phyloP scores from a whole-genome alignment of 2,888 invertebrate species.

The Drosophila conformis region DNA sequence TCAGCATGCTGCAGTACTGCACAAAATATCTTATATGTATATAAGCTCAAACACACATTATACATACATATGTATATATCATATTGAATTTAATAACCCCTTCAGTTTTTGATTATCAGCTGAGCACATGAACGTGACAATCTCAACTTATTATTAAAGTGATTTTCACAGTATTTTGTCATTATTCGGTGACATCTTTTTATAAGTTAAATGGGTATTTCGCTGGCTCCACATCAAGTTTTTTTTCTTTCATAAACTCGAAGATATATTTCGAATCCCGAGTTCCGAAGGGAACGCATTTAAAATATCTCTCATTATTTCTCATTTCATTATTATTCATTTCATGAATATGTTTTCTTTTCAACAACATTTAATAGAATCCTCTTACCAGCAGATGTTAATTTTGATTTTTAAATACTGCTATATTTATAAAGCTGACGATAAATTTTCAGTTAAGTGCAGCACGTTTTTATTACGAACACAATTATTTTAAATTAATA shows the following conservation, averaged over 20 bases:
- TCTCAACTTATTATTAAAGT: not conserved
- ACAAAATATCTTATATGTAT: slow-evolving; percentile 33
- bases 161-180: not conserved
- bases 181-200: not conserved
- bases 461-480: not conserved
- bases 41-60: not conserved
- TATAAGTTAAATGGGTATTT: not conserved
- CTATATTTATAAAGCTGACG: not conserved
- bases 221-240: not conserved
- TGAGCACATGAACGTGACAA: not conserved
- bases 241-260: not conserved
- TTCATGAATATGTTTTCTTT: not conserved
- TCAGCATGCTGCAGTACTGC: slow-evolving; percentile 32
- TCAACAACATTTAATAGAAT: not conserved
- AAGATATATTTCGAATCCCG: not conserved
- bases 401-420: not conserved
- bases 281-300: not conserved
- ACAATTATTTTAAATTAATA: not conserved
- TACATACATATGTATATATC: slow-evolving; percentile 18
- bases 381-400: not conserved
- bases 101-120: slow-evolving; percentile 4
- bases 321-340: not conserved
- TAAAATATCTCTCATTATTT: not conserved
- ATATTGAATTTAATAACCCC: slow-evolving; percentile 10
- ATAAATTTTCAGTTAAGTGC: not conserved